Percentiles rank a stretch among this genome's conserved stretches.
Evolutionary conservation across 2,113 vertebrate species (phyloP).

Genomic region (Petrocephalus microphthalmus): DNA sequence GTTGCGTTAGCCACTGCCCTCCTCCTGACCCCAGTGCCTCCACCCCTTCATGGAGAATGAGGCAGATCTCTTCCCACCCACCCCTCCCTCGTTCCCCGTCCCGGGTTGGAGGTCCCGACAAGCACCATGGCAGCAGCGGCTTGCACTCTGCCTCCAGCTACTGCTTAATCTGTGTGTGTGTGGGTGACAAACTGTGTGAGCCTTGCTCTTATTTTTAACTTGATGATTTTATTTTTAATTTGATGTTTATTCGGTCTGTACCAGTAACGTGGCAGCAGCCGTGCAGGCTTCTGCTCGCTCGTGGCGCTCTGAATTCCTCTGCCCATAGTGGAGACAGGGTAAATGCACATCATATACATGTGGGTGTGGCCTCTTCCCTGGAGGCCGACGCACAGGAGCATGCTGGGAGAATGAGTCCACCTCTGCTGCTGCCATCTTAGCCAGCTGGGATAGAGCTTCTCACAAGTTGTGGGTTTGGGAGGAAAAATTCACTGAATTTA

Average conservation of each 20-base stretch:
- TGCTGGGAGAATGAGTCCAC: slow-evolving; percentile 12
- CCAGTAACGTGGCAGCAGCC: not conserved
- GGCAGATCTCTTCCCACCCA: not conserved
- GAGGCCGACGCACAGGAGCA: too few relatives aligned
- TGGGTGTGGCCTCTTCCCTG: slow-evolving; percentile 21
- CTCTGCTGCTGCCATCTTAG: slow-evolving; percentile 33
- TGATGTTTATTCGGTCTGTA: too few relatives aligned
- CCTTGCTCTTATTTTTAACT: not conserved
- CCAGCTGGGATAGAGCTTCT: slow-evolving; percentile 10
- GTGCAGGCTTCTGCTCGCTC: not conserved
- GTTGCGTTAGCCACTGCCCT: slow-evolving; percentile 16
- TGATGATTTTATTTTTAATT: not conserved
- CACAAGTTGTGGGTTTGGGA: slow-evolving; percentile 23
- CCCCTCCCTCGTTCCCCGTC: not conserved
- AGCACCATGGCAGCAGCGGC: not conserved
- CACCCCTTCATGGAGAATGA: not conserved
- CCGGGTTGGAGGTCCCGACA: not conserved
- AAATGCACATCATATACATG: slow-evolving; percentile 12
- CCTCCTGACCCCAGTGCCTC: not conserved
- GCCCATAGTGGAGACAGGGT: not conserved
- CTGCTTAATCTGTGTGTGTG: not conserved
- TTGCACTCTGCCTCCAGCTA: not conserved
- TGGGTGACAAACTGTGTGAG: not conserved
- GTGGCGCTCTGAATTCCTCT: not conserved
- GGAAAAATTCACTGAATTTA: slow-evolving; percentile 24